Percentiles rank a stretch among this genome's conserved stretches.
phyloP scores from a whole-genome alignment of 2,888 invertebrate species.

The Ischnus inquisitorius region DNA sequence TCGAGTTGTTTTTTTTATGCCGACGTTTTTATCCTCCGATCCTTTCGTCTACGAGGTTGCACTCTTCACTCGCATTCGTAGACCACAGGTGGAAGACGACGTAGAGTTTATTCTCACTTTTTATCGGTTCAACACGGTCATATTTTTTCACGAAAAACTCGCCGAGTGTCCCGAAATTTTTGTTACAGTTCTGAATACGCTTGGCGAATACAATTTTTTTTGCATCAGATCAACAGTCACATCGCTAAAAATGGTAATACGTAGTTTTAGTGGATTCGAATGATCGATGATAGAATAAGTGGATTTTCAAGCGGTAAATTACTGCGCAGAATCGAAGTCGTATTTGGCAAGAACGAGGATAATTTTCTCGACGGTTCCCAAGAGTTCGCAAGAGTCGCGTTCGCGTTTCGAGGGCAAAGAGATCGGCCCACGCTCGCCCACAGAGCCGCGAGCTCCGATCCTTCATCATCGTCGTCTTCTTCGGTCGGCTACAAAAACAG shows the following conservation, averaged over 20 bases:
- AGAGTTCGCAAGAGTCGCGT: constrained; percentile 67
- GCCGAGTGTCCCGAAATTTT: constrained; percentile 5
- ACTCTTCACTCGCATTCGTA: neutral
- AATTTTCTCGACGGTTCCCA: constrained; percentile 53
- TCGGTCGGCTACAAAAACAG: constrained; percentile 56
- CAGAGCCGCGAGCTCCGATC: constrained; percentile 67
- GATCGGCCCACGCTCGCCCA: constrained; percentile 79
- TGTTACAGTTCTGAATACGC: neutral
- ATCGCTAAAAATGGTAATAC: neutral
- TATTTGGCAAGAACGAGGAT: neutral
- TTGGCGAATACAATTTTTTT: neutral
- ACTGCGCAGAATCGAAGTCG: neutral
- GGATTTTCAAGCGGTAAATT: too few species aligned
- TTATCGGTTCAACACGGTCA: neutral
- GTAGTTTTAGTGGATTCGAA: neutral
- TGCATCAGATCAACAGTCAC: neutral
- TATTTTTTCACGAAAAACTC: constrained; percentile 25
- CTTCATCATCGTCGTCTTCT: constrained; percentile 24
- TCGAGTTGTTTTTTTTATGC: neutral
- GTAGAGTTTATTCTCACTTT: neutral
- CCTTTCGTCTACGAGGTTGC: neutral
- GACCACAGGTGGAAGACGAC: neutral
- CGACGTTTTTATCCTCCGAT: constrained; percentile 17
- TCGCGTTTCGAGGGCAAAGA: constrained; percentile 66
- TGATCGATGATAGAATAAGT: neutral